Evolutionary conservation across 1,140 invertebrate genomes (phyloP).

Genomic region (Pissodes strobi): DNA sequence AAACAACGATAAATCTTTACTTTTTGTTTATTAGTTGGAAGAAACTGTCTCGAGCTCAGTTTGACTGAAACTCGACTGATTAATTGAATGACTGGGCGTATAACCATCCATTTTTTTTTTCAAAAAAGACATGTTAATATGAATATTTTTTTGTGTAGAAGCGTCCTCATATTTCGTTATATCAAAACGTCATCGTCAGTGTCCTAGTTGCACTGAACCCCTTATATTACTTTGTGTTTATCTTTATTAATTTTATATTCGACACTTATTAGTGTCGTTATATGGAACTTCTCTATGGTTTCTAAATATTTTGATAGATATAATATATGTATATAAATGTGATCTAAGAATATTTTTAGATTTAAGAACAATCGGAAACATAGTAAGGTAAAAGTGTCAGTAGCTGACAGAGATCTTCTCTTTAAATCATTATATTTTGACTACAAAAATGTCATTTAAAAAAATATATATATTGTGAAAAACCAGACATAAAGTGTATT

Average conservation of each 20-base stretch:
- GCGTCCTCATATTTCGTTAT: no score
- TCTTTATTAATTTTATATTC: background rate
- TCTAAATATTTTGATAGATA: background rate
- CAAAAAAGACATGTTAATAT: no score
- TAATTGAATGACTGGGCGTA: no score
- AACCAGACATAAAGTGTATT: background rate
- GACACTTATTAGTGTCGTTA: background rate
- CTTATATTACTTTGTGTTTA: background rate
- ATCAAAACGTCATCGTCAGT: no score
- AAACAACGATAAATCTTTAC: no score
- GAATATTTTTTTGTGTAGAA: no score
- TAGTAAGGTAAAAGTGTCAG: no score
- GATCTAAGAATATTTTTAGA: background rate
- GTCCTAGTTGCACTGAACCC: no score
- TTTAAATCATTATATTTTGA: background rate
- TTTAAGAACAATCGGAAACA: background rate
- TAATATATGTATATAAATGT: conserved; percentile 11
- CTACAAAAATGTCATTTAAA: background rate
- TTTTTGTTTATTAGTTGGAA: no score
- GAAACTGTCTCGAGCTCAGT: no score
- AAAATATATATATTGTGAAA: background rate
- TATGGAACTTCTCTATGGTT: background rate
- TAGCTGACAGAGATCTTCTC: background rate
- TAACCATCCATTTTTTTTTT: no score
- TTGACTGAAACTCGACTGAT: no score